These are phyloP conservation scores for Echiichthys vipera DNA, from an alignment of 2,797 vertebrate species.

Conservation along the genomic window DNA sequence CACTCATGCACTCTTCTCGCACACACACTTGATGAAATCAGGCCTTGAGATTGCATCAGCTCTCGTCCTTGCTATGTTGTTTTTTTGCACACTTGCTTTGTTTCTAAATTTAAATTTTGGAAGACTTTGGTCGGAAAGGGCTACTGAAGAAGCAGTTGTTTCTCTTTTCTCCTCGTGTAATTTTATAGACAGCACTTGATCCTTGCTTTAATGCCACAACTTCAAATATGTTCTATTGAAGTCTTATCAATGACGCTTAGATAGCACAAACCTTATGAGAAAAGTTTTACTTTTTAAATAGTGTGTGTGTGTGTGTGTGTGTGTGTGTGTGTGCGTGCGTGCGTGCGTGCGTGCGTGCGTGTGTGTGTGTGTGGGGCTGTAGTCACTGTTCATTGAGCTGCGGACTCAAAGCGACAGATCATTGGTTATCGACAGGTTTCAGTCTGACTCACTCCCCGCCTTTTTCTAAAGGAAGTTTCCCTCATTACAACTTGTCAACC, in stretches of 20 bases:
- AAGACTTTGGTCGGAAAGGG: not conserved
- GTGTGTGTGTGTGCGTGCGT: not conserved
- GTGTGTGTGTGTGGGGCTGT: slow-evolving; percentile 29
- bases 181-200: not conserved
- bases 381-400: slow-evolving; percentile 73
- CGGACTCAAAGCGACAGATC: slow-evolving; percentile 36
- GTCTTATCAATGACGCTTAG: not conserved
- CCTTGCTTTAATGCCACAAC: not conserved
- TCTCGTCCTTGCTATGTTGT: slow-evolving; percentile 40
- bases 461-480: slow-evolving; percentile 72
- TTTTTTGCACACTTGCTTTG: slow-evolving; percentile 11
- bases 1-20: slow-evolving; percentile 4
- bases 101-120: slow-evolving; percentile 2
- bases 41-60: slow-evolving; percentile 75
- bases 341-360: not conserved
- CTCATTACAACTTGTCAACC: slow-evolving; percentile 70
- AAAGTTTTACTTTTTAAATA: not conserved
- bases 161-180: not conserved
- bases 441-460: slow-evolving; percentile 56
- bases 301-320: not conserved
- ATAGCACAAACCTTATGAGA: not conserved
- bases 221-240: not conserved
- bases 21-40: slow-evolving; percentile 62
- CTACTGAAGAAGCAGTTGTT: not conserved
- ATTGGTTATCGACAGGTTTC: slow-evolving; percentile 73